Conservation (phyloP, 1,140 invertebrate species). For the Physella acuta region DNA sequence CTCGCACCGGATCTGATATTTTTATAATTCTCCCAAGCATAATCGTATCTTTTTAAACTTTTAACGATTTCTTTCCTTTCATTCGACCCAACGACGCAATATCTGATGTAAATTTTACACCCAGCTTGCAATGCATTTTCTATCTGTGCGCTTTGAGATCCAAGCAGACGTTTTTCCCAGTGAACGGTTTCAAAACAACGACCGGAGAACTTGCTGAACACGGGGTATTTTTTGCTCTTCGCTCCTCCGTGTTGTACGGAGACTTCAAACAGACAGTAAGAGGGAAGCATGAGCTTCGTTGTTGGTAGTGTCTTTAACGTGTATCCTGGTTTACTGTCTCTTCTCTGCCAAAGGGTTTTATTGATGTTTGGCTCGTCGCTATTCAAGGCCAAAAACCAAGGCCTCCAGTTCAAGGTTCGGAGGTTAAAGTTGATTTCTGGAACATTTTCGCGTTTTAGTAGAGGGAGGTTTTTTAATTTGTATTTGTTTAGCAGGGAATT, state of each 20-base stretch:
- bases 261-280: constrained; percentile 5
- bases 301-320: background rate
- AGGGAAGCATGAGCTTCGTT: background rate
- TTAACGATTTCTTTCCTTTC: too few species aligned
- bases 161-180: constrained; percentile 6
- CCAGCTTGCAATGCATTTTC: background rate
- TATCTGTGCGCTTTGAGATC: background rate
- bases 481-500: background rate
- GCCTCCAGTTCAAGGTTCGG: constrained; percentile 2
- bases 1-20: background rate
- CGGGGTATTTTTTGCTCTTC: constrained; percentile 6
- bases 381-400: constrained; percentile 10
- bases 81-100: background rate
- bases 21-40: too few species aligned
- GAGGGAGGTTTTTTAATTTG: constrained; percentile 5
- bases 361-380: background rate
- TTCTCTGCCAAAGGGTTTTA: background rate
- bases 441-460: constrained; percentile 31
- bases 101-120: background rate
- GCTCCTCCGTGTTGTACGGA: background rate
- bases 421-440: too few species aligned
- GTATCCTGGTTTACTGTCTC: background rate
- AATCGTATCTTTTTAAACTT: too few species aligned
- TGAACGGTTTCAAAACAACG: background rate
- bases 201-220: constrained; percentile 6